Evolutionary conservation across 2,888 invertebrate genomes (phyloP).

Genomic region (Caenorhabditis becei): DNA sequence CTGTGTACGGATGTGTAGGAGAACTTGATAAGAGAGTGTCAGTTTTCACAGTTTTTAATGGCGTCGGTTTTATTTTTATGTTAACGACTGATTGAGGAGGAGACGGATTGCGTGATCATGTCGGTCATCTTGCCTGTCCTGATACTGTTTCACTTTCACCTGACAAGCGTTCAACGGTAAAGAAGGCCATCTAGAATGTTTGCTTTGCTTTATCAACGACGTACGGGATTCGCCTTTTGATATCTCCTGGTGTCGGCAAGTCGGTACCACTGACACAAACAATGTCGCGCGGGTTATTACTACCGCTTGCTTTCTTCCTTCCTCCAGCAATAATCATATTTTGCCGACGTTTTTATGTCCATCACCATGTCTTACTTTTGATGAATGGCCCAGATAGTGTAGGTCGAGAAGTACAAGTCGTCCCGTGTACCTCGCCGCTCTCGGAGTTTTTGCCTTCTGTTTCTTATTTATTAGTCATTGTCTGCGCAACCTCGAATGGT

Average conservation of each 20-base stretch:
- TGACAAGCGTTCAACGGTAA: constrained; percentile 56
- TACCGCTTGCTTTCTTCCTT: constrained; percentile 23
- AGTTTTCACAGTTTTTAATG: constrained; percentile 62
- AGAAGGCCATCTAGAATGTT: constrained; percentile 28
- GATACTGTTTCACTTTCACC: constrained; percentile 45
- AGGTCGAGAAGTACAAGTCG: constrained; percentile 27
- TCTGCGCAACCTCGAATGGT: constrained; percentile 32
- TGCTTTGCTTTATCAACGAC: constrained; percentile 52
- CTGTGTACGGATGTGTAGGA: constrained; percentile 17
- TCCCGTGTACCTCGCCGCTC: constrained; percentile 1
- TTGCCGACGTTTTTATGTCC: constrained; percentile 54
- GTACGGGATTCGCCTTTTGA: constrained; percentile 42
- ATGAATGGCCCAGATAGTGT: constrained; percentile 52
- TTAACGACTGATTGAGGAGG: constrained; percentile 35
- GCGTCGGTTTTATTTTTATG: constrained; percentile 45
- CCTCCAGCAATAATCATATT: constrained; percentile 50
- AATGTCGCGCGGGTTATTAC: constrained; percentile 46
- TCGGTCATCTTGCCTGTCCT: constrained; percentile 26
- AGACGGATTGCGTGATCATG: constrained; percentile 29
- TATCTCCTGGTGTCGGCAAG: constrained; percentile 44
- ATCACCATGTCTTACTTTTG: constrained; percentile 46
- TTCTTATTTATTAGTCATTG: constrained; percentile 43
- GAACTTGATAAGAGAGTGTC: constrained; percentile 62
- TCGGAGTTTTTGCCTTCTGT: constrained; percentile 30
- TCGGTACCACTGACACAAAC: constrained; percentile 55